Evolutionary conservation across 2,888 invertebrate genomes (phyloP).

Genomic region (Terebella lapidaria): DNA sequence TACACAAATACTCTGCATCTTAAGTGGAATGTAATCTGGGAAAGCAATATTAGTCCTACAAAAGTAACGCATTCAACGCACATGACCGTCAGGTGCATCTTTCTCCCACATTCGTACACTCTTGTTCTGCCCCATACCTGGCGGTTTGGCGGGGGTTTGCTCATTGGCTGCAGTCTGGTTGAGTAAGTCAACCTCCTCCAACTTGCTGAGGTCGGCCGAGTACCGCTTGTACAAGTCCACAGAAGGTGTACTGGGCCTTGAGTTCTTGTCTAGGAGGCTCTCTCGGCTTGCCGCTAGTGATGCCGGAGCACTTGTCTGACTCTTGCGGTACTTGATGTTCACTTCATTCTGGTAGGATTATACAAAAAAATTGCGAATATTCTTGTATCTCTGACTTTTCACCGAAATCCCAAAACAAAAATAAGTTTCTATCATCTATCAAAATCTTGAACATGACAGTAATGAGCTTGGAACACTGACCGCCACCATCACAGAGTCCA

Average conservation of each 20-base stretch:
- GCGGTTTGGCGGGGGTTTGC: background rate
- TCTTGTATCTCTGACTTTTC: conserved; percentile 3
- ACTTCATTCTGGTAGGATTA: too few relatives aligned
- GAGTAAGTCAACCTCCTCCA: conserved; percentile 34
- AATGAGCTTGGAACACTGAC: conserved; percentile 22
- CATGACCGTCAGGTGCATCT: too few relatives aligned
- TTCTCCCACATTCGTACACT: too few relatives aligned
- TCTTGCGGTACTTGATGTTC: conserved; percentile 9
- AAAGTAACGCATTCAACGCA: too few relatives aligned
- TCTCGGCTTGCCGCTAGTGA: conserved; percentile 49
- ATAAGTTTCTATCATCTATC: background rate
- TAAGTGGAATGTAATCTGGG: too few relatives aligned
- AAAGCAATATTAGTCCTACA: too few relatives aligned
- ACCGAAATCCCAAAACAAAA: background rate
- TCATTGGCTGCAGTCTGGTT: conserved; percentile 17
- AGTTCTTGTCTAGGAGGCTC: conserved; percentile 17
- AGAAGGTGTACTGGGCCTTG: conserved; percentile 41
- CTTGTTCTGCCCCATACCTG: background rate
- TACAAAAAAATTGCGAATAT: too few relatives aligned
- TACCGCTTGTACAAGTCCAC: conserved; percentile 34
- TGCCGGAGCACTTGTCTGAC: conserved; percentile 47
- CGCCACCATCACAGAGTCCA: conserved; percentile 31
- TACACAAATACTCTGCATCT: too few relatives aligned
- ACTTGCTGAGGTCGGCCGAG: conserved; percentile 42
- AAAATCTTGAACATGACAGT: too few relatives aligned